Conservation (phyloP, 2,797 vertebrate genomes). For the Hypotaenidia okinawae region DNA sequence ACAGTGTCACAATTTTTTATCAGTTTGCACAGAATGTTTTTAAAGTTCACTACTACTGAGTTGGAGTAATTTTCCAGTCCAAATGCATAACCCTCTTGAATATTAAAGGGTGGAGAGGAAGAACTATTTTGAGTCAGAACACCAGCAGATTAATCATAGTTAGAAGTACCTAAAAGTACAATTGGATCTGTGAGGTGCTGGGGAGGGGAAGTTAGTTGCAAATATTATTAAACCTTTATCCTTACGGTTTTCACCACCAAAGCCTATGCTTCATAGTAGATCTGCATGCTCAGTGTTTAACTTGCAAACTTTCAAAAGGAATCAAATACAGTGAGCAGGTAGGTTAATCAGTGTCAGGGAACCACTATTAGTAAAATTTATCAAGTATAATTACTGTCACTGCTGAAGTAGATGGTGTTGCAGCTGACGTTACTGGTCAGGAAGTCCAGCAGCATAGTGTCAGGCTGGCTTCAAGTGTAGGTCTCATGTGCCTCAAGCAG, state of each 20-base stretch:
- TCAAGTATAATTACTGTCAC: slow-evolving; percentile 25
- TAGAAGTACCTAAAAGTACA: not conserved
- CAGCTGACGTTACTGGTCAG: not conserved
- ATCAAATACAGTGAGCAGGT: not conserved
- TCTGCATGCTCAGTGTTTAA: not conserved
- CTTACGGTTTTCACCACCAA: not conserved
- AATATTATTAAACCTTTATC: not conserved
- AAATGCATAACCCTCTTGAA: not conserved
- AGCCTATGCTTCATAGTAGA: not conserved
- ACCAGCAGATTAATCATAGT: not conserved
- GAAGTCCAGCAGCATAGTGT: not conserved
- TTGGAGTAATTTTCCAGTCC: not conserved
- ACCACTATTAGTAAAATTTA: not conserved
- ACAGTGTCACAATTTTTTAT: not conserved
- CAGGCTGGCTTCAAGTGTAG: not conserved
- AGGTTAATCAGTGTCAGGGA: slow-evolving; percentile 38
- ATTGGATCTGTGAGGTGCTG: not conserved
- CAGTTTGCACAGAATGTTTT: not conserved
- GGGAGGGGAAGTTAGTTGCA: not conserved
- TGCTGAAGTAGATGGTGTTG: not conserved
- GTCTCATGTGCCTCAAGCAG: not conserved
- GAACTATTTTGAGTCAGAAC: not conserved
- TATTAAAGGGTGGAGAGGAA: not conserved
- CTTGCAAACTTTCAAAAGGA: not conserved
- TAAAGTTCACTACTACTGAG: not conserved